Percentiles rank a stretch among this genome's conserved stretches.
Conservation (phyloP, 2,797 vertebrate genomes). For the Gymnodraco acuticeps region DNA sequence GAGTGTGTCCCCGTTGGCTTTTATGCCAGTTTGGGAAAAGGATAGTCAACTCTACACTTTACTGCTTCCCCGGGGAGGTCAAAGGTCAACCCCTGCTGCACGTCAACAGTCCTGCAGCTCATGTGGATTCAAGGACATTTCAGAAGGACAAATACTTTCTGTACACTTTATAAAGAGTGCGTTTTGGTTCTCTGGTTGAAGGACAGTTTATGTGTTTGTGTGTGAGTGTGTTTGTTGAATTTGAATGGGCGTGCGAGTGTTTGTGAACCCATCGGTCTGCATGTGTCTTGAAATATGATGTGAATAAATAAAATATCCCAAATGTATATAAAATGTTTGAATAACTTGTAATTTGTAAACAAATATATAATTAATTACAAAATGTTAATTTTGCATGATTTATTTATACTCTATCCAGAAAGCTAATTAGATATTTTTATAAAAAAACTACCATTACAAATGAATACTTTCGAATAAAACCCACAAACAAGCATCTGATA, state of each 20-base stretch:
- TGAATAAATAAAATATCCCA: slow-evolving; percentile 70
- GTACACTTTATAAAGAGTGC: not conserved
- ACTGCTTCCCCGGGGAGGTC: slow-evolving; percentile 23
- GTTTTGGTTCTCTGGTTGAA: slow-evolving; percentile 27
- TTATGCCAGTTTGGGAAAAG: slow-evolving; percentile 26
- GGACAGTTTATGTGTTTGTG: slow-evolving; percentile 43
- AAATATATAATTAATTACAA: not conserved
- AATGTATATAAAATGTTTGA: slow-evolving; percentile 60
- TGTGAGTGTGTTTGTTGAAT: slow-evolving; percentile 18
- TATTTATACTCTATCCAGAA: slow-evolving; percentile 11
- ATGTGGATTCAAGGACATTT: slow-evolving; percentile 49
- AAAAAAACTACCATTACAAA: slow-evolving; percentile 6
- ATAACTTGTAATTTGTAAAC: slow-evolving; percentile 6
- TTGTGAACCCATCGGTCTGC: slow-evolving; percentile 47
- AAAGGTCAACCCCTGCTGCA: slow-evolving; percentile 52
- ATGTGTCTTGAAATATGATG: slow-evolving; percentile 66
- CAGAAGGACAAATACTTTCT: slow-evolving; percentile 41
- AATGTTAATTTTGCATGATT: slow-evolving; percentile 11
- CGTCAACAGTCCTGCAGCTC: slow-evolving; percentile 20
- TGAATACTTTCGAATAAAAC: slow-evolving; percentile 24
- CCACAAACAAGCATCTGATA: slow-evolving; percentile 13
- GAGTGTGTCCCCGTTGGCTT: not conserved
- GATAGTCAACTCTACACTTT: slow-evolving; percentile 11
- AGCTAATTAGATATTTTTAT: slow-evolving; percentile 4
- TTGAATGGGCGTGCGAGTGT: slow-evolving; percentile 25